Evolutionary conservation across 2,888 invertebrate species (phyloP).

Genomic region (Zhuqinia jingwanae): DNA sequence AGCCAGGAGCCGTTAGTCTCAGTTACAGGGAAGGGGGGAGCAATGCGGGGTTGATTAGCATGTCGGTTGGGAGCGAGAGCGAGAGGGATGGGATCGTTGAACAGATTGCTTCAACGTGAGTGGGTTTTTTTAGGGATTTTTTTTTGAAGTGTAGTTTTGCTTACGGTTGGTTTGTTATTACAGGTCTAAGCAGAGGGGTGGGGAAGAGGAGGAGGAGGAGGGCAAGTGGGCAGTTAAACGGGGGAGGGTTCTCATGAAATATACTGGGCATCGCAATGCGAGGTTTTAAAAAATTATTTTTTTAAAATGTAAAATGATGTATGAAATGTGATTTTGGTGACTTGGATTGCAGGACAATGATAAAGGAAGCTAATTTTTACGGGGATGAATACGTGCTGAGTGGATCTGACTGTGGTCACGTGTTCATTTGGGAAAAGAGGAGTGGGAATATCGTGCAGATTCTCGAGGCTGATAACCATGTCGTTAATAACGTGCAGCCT

Average conservation of each 20-base stretch:
- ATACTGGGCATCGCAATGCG: constrained; percentile 90
- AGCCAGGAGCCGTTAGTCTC: constrained; percentile 84
- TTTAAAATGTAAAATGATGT: too few relatives aligned
- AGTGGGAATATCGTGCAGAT: constrained; percentile 94
- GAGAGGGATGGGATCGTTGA: constrained; percentile 78
- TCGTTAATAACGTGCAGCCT: constrained; percentile 93
- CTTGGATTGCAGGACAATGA: constrained; percentile 27
- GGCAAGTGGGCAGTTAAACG: constrained; percentile 25
- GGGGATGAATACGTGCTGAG: constrained; percentile 94
- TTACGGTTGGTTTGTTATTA: too few relatives aligned
- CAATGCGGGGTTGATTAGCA: constrained; percentile 84
- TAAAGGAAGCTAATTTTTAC: constrained; percentile 95
- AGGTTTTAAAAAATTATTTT: constrained; percentile 81
- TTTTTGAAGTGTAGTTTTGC: too few relatives aligned
- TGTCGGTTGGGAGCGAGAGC: constrained; percentile 82
- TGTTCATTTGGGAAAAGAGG: constrained; percentile 93
- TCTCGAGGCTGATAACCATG: constrained; percentile 91
- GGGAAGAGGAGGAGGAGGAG: too few relatives aligned
- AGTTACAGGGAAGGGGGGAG: constrained; percentile 85
- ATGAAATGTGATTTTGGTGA: too few relatives aligned
- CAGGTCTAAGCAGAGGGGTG: too few relatives aligned
- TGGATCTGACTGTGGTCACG: constrained; percentile 95
- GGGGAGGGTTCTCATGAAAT: constrained; percentile 82
- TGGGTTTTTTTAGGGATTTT: too few relatives aligned
- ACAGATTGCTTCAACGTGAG: background rate